Base-by-base conservation (phyloP, 2,113 vertebrate species). In the Chloebia gouldiae region DNA sequence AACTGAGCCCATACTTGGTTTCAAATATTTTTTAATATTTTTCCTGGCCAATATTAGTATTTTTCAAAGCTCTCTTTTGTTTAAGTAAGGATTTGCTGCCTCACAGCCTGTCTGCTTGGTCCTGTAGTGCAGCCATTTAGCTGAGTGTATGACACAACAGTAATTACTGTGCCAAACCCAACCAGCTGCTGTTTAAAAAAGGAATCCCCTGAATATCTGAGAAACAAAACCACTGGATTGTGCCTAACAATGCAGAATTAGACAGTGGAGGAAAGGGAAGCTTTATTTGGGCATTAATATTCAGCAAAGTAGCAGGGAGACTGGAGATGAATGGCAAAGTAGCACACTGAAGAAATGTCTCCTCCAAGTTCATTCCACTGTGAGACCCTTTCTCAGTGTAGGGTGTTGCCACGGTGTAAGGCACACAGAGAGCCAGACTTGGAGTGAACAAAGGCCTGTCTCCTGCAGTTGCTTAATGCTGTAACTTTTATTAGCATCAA, bases 401-500 rank as follows among this genome's bases (percentile, higher is more conserved):
- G 82, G 25, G 68, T 42, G 57, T 35, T 53, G 85, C 85, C 77
- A 39, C 66, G 53, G 75, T n/a, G 13, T 16, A 56, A 60, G 72
- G 79, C 94, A 75, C 85, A 73, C 85, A 44, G 92, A 92, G 90
- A 93, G 53, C 76, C 94, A 90, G 86, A 83, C 82, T 93, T 28
- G 13, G 49, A 44, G 53, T 25, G 86, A 96, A 94, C 80, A 97
- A 95, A 96, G 90, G 45, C 88, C 40, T 31, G 56, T 65, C 95
- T 79, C 95, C 92, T 0, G 93, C 96, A 94, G 96, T 54, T 77
- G 77, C 90, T 86, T 96, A 95, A 93, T 82, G 86, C 94, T 70
- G 60, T 84, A 95, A 96, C 61, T 90, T 63, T 31, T 95, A 88
- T 93, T 94, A 93, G 88, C 64, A 90, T 76, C 83, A 65, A 92